Evolutionary conservation across 2,888 invertebrate genomes (phyloP), one percentile per base, ranked within the genome.

Genomic region (Conchocele bisecta): DNA sequence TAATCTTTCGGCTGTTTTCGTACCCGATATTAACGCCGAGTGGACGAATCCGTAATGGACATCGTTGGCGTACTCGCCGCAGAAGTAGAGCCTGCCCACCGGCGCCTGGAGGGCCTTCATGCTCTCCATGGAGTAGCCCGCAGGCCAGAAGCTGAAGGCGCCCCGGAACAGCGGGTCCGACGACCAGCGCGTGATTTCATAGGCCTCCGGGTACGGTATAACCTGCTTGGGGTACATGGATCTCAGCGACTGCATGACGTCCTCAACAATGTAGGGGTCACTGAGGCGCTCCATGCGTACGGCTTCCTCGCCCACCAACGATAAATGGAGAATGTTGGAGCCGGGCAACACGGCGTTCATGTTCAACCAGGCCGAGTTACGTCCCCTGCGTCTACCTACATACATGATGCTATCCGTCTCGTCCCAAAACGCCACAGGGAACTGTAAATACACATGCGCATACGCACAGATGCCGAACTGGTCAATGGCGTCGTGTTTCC

Each of bases 21-120:
- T 48, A 13, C 39, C 56, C 6, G 48, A 51, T 11, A 53, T 22
- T 17, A 37, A 67, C 9, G 75, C 71, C 2, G 60, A 67, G 6
- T 72, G 59, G 20, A 68, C 56, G 37, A 56, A 76, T 1, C 76
- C 73, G 48, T 64, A 65, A 48, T 69, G 58, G 13, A 57, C n/a
- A 13, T 46, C 28, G 37, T 63, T 31, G 11, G 46, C 37, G 20
- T 72, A 59, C 37, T 76, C 79, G 11, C 79, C 76, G 1, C 73
- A 70, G 39, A 79, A 79, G 46, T 61, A 41, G 2, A 79, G 15
- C 15, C 68, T 51, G 3, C 71, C 79, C n/a, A 71, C 57, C 2
- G 68, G 68, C 22, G 67, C 61, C 17, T 42, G 48, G 5, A 76
- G 46, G 3, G 57, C 50, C 5, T 29, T 54, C 50, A 73, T 63